Evolutionary conservation across 2,888 invertebrate species (phyloP), one percentile per base, ranked within the genome.

Genomic region (Odontomyia ornata): DNA sequence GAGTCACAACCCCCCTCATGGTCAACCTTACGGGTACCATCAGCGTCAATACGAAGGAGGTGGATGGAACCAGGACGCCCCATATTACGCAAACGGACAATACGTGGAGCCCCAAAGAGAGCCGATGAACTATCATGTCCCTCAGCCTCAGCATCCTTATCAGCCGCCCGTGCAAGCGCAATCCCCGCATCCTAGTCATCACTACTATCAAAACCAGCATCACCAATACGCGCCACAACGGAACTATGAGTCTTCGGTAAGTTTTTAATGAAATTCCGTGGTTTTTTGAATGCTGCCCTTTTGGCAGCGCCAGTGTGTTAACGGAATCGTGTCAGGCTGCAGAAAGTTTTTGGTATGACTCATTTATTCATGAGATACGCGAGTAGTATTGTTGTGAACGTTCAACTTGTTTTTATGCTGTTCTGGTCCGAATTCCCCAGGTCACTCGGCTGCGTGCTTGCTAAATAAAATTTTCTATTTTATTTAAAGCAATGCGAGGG

Each of bases 171-270:
- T 36, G n/a, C 65, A 65, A 5, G 36, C 36, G 36, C 60, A 21
- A 60, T 21, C 60, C 13, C 13, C 4, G 27, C 46, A 69, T 46
- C 56, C 56, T 72, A 21, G 1, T 15, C 57, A 72, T 72, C 52
- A 21, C 9, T 28, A 72, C 36, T 23, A 56, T 28, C 72, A 52
- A 21, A n/a, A 15, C 1, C 47, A n/a, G 5, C 69, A 69, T 47
- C 21, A n/a, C 21, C n/a, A n/a, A n/a, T 23, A 72, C 27, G 7
- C 30, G 3, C 64, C n/a, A 15, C 72, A 72, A 28, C 47, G 71
- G 21, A 13, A 71, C n/a, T 52, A 71, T 15, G 52, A 72, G n/a
- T 52, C 72, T n/a, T 27, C 72, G 56, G 72, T 72, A 30, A 72
- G 72, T 72, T 28, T 60, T 60, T 18, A 4, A 60, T 4, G 3